Evolutionary conservation across 2,113 vertebrate genomes (phyloP), one percentile per base, ranked within the genome.

Genomic region (Diadophis punctatus): DNA sequence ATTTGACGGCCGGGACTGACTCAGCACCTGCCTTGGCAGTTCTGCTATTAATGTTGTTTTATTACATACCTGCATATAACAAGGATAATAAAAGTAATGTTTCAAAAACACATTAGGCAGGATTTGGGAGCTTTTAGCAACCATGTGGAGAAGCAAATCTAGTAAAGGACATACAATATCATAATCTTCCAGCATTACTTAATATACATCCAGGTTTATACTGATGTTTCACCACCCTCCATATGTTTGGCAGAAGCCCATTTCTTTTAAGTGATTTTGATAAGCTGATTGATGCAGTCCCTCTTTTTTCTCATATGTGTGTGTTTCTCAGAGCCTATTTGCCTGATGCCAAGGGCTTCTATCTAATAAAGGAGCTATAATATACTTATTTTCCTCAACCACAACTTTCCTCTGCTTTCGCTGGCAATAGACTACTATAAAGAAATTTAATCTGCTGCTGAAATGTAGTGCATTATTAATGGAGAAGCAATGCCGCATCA

Each of bases 401-500:
- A 88, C 91, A 90, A 94, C 91, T 94, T 95, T 94, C 86, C 93
- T 94, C 93, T 94, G 91, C 96, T 96, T 97, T 97, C 96, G 95
- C 58, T 51, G 94, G 95, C 96, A 97, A 96, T 96, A 97, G 95
- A 94, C 95, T 96, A 96, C 96, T 98, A 96, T 95, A 92, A 94
- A 96, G 98, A 98, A 98, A 97, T 98, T 98, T 98, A 98, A 98
- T 98, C 98, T 98, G 94, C 94, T 43, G 86, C 98, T 97, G 97
- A 96, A 96, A 97, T 94, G 94, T 94, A 95, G 97, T 98, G 98
- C 98, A 97, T 98, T 98, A 98, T 98, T 98, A 98, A 98, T 97
- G 97, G 97, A 97, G 95, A 97, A 96, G 93, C 96, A 87, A 97
- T 87, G 96, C 95, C 85, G 22, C 95, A 97, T 93, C 94, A 93